Base-by-base conservation (phyloP, 2,113 vertebrate species). In the Maccullochella peelii region DNA sequence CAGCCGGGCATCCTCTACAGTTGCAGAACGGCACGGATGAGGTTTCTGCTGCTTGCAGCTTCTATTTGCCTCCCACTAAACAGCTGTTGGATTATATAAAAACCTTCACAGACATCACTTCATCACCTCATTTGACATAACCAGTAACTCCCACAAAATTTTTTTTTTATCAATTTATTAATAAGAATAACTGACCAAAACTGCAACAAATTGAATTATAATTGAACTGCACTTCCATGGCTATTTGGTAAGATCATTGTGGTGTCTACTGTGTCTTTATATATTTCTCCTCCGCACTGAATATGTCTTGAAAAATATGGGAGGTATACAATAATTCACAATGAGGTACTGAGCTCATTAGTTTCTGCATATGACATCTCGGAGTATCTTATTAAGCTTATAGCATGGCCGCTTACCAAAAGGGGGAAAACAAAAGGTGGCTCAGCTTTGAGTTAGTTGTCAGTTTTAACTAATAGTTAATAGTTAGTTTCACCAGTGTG, bases 41-140 rank as follows among this genome's bases (percentile, higher is more conserved):
- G 25, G 66, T 88, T 69, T 88, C 82, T 82, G 40, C 62, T 61
- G 58, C 74, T 77, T 74, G 67, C 47, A 79, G 38, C 73, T 78
- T 65, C 63, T 73, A 71, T 49, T 76, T 75, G 42, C 63, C 16
- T 82, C 38, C 23, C 2, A 73, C 73, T 38, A 81, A 83, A 76
- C 55, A 65, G 15, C 72, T 76, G 62, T 82, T 75, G 79, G 21
- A 38, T 38, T 33, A 33, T 33, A 33, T 33, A 33, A 33, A 33
- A 33, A 33, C 33, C 33, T 33, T 33, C 33, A 33, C 3, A 33
- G 33, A n/a, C n/a, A n/a, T n/a, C n/a, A n/a, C n/a, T n/a, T n/a
- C n/a, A n/a, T n/a, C n/a, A n/a, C n/a, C n/a, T n/a, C 33, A 33
- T 4, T 33, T 33, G 33, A 3, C 33, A 33, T 33, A 33, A 33